phyloP scores from a whole-genome alignment of 2,797 vertebrate genomes.

The Tokudaia muenninki region DNA sequence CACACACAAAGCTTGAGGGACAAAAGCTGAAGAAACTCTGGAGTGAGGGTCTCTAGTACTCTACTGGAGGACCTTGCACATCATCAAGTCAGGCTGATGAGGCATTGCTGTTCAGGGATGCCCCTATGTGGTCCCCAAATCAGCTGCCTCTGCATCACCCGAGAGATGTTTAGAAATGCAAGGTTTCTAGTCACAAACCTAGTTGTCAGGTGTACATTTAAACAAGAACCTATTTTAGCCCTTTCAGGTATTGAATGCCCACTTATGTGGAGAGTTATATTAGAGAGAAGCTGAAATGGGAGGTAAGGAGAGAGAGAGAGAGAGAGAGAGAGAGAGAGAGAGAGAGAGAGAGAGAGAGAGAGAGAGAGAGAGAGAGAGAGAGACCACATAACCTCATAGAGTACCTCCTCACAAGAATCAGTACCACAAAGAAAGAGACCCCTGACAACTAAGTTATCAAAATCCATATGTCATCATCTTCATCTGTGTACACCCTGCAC shows the following conservation, averaged over 20 bases:
- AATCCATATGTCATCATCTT: not conserved
- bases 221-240: not conserved
- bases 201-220: not conserved
- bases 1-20: no score
- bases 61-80: rapidly evolving
- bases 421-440: not conserved
- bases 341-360: not conserved
- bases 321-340: not conserved
- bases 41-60: not conserved
- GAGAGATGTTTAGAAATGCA: not conserved
- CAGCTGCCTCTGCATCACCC: not conserved
- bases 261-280: not conserved
- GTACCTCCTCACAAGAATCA: not conserved
- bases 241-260: not conserved
- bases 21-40: not conserved
- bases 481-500: not conserved
- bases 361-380: no score
- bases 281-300: not conserved
- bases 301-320: not conserved
- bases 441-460: not conserved
- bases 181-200: not conserved
- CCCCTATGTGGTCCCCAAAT: not conserved
- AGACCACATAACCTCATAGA: not conserved
- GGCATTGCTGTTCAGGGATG: rapidly evolving
- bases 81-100: not conserved